Evolutionary conservation across 92 coral and sea anemone genomes (phyloP).

Genomic region (Umimayanthus kanabou): DNA sequence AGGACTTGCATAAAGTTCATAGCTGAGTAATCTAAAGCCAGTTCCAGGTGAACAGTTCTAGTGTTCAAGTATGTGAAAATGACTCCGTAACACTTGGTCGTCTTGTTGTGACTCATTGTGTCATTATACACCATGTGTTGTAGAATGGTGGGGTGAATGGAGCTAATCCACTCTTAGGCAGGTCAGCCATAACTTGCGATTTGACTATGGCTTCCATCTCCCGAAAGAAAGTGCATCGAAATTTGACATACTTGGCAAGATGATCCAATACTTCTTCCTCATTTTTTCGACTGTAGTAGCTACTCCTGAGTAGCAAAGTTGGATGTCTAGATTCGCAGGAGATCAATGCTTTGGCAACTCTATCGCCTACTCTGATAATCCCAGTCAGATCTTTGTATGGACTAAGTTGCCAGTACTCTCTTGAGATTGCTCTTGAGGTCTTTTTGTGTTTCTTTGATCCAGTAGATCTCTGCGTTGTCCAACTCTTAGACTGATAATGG

Average conservation of each 20-base stretch:
- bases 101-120: slow-evolving; percentile 59
- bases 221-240: slow-evolving; percentile 42
- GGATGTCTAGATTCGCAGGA: slow-evolving; percentile 51
- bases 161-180: slow-evolving; percentile 43
- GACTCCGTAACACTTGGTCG: slow-evolving; percentile 59
- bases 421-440: slow-evolving; percentile 31
- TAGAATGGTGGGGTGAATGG: slow-evolving; percentile 65
- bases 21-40: slow-evolving; percentile 53
- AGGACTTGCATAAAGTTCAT: slow-evolving; percentile 68
- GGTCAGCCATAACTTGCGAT: slow-evolving; percentile 55
- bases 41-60: slow-evolving; percentile 60
- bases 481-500: slow-evolving; percentile 43
- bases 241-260: slow-evolving; percentile 51
- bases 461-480: slow-evolving; percentile 46
- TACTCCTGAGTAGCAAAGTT: slow-evolving; percentile 24
- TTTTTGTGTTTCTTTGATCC: slow-evolving; percentile 59
- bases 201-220: slow-evolving; percentile 46
- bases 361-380: slow-evolving; percentile 58
- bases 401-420: slow-evolving; percentile 43
- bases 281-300: slow-evolving; percentile 29
- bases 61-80: slow-evolving; percentile 63
- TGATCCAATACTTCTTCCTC: slow-evolving; percentile 34
- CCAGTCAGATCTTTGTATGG: slow-evolving; percentile 49
- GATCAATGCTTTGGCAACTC: slow-evolving; percentile 49
- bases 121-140: slow-evolving; percentile 52